A percentile compares a stretch with the other conserved stretches of the same genome.
phyloP scores from a whole-genome alignment of 1,140 invertebrate species.

The Cydia fagiglandana region DNA sequence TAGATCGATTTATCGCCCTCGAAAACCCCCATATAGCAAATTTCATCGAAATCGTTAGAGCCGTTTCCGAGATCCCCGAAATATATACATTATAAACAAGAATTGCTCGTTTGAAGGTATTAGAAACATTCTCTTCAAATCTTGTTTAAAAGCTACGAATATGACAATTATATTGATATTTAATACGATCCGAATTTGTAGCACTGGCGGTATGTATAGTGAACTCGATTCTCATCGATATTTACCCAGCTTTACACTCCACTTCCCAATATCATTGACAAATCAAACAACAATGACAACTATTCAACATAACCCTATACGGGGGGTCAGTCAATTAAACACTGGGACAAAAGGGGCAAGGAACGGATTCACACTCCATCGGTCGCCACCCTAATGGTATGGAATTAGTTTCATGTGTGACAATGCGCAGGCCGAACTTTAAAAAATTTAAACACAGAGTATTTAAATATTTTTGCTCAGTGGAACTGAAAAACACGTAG shows the following conservation, averaged over 20 bases:
- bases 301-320: conserved; percentile 7
- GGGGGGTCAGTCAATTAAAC: conserved; percentile 6
- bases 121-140: too few relatives aligned
- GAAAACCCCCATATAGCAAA: too few relatives aligned
- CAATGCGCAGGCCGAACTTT: background rate
- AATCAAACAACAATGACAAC: background rate
- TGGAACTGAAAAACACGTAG: too few relatives aligned
- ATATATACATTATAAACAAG: too few relatives aligned
- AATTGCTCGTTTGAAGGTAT: too few relatives aligned
- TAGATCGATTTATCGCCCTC: too few relatives aligned
- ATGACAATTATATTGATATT: background rate
- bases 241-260: background rate
- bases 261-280: background rate
- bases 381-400: conserved; percentile 32
- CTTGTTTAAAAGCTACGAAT: too few relatives aligned
- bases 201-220: background rate
- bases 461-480: too few relatives aligned
- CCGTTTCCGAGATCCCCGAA: too few relatives aligned
- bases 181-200: background rate
- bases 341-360: background rate
- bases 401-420: background rate
- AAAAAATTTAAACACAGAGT: too few relatives aligned
- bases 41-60: too few relatives aligned
- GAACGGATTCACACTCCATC: conserved; percentile 40
- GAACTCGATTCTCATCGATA: too few relatives aligned